Evolutionary conservation across 2,888 invertebrate species (phyloP).

Genomic region (Macropis europaea): DNA sequence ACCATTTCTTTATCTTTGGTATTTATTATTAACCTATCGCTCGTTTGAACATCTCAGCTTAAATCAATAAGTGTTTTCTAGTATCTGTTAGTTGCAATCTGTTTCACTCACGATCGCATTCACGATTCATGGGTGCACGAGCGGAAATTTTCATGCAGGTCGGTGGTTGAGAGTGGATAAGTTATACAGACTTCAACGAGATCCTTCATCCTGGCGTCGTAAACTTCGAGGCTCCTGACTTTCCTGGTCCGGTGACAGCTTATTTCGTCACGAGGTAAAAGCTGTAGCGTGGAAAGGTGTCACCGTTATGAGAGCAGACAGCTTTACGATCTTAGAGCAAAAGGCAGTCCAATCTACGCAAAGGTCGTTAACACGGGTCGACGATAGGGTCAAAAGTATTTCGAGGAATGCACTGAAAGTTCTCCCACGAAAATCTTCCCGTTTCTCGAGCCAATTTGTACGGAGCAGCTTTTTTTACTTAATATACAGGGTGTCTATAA

Average conservation of each 20-base stretch:
- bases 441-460: not conserved
- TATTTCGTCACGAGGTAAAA: conserved; percentile 37
- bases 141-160: not conserved
- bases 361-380: conserved; percentile 39
- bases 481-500: no score
- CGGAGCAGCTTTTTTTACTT: not conserved
- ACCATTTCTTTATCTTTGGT: no score
- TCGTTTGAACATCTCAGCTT: no score
- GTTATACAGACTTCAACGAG: not conserved
- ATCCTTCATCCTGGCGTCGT: conserved; percentile 21
- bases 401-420: not conserved
- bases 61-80: not conserved
- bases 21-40: no score
- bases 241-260: conserved; percentile 15
- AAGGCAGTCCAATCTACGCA: conserved; percentile 37
- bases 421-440: not conserved
- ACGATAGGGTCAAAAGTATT: conserved; percentile 3
- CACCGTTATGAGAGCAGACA: conserved; percentile 47
- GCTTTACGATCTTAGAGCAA: conserved; percentile 48
- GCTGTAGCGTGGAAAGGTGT: conserved; percentile 37
- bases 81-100: not conserved
- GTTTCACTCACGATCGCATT: not conserved
- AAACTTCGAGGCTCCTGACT: conserved; percentile 23
- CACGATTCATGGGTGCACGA: not conserved
- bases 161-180: not conserved